Conservation (phyloP, 2,888 invertebrate genomes). For the Capitulum mitella region DNA sequence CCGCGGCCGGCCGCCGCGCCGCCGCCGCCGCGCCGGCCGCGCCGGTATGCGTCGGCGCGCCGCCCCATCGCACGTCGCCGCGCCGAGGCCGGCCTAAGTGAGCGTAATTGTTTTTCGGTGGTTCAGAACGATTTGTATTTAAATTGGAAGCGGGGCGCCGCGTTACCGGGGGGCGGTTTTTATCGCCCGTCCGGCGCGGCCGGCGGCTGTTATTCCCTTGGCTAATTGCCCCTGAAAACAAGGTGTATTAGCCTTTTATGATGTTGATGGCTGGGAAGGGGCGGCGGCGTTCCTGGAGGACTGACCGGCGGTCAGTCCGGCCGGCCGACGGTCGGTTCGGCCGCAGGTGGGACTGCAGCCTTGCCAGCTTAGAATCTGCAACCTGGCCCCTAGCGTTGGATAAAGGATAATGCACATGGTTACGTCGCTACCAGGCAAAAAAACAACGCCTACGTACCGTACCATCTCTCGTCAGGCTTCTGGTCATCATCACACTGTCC, state of each 20-base stretch:
- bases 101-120: conserved; percentile 24
- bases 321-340: too few species aligned
- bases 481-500: too few species aligned
- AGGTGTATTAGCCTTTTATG: conserved; percentile 18
- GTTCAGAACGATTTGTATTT: conserved; percentile 14
- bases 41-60: not conserved
- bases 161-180: not conserved
- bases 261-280: not conserved
- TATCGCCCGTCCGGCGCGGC: not conserved
- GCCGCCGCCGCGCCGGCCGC: not conserved
- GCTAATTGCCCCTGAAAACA: conserved; percentile 19
- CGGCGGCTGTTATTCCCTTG: not conserved
- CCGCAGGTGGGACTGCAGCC: too few species aligned
- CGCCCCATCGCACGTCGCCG: not conserved
- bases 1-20: not conserved
- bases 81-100: not conserved
- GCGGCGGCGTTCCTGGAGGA: too few species aligned
- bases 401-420: too few species aligned
- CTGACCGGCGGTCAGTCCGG: too few species aligned
- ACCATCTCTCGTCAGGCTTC: too few species aligned
- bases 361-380: too few species aligned
- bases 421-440: too few species aligned
- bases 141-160: not conserved
- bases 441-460: too few species aligned
- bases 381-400: too few species aligned